Base-by-base conservation (phyloP, 2,888 invertebrate species). In the Melanargia galathea region DNA sequence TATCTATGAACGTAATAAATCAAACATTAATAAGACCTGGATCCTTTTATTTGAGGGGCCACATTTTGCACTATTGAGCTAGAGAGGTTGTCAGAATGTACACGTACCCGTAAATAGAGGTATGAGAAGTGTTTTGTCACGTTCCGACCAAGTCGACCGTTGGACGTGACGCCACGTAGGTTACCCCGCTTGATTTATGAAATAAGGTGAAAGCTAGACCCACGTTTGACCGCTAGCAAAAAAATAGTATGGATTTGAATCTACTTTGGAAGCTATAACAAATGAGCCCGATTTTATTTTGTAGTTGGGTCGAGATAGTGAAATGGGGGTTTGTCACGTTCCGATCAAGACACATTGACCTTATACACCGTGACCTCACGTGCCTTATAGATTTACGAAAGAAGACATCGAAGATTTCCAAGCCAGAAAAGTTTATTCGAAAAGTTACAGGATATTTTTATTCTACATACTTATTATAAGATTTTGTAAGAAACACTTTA, bases 151-250 rank as follows among this genome's bases (percentile, higher is more conserved):
- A 82, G 81, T 84, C 79, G 82, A 78, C 76, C 75, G 71, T 68
- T 66, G 75, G 67, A 83, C 89, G 86, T 87, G 87, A 81, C 81
- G 80, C 84, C 89, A 87, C 87, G 89, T 73, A 22, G 22, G 64
- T 79, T 72, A 71, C 73, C n/a, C 63, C 77, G 55, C 6, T 40
- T 88, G 89, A 89, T 89, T 89, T 89, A 89, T 87, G 84, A 84
- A 80, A 79, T 83, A 62, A 61, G 24, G 63, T 62, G 82, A 80
- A 82, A n/a, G n/a, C n/a, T n/a, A n/a, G n/a, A 82, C 78, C 75
- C 76, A 73, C 76, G 73, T 75, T 73, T 70, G 73, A 75, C 74
- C 77, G 55, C 56, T 49, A 59, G 54, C 76, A 73, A 80, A 80
- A 81, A 84, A 85, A 85, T 82, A 80, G 78, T 77, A 80, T 22